Base-by-base conservation (phyloP, 2,113 vertebrate genomes). In the Neopipo cinnamomea region DNA sequence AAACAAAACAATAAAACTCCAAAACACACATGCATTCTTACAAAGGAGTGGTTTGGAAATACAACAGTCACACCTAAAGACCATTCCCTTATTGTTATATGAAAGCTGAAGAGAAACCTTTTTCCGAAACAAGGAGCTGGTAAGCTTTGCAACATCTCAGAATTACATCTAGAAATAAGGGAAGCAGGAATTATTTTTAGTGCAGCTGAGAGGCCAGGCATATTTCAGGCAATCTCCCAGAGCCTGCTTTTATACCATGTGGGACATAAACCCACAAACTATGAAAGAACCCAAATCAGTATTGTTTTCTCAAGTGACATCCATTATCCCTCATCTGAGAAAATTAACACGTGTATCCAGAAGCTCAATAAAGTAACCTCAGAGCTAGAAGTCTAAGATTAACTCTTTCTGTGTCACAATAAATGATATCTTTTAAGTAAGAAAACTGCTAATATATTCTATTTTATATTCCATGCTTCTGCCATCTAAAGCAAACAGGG, bases 151-250 rank as follows among this genome's bases (percentile, higher is more conserved):
- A 25, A 68, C 82, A 96, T 88, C 87, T 84, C 70, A 85, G 75
- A 95, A 91, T 83, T 85, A 92, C 80, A 90, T 91, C 55, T 78
- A 92, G 95, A 95, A 94, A 79, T 88, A 86, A 21, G 23, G 70
- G 85, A 94, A 95, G 93, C 85, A 78, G 83, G 88, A 95, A 96
- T 97, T 97, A 97, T 97, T 96, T 96, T 97, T 97, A 96, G 95
- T 90, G 95, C 93, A 93, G 93, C 91, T 73, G 89, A 97, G 95
- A 94, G 92, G 92, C 92, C 94, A 95, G 94, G 94, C 89, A 84
- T 92, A 96, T 96, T 96, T 96, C 95, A 97, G 88, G 92, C 95
- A 79, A 94, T 92, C 94, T 97, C 96, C 80, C 84, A 89, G 88
- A 96, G 91, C 90, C 66, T 70, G 76, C 75, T 94, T 94, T 76